A percentile compares a stretch with the other conserved stretches of the same genome.
Evolutionary conservation across 2,888 invertebrate species (phyloP).

Genomic region (Halictus quadricinctus): DNA sequence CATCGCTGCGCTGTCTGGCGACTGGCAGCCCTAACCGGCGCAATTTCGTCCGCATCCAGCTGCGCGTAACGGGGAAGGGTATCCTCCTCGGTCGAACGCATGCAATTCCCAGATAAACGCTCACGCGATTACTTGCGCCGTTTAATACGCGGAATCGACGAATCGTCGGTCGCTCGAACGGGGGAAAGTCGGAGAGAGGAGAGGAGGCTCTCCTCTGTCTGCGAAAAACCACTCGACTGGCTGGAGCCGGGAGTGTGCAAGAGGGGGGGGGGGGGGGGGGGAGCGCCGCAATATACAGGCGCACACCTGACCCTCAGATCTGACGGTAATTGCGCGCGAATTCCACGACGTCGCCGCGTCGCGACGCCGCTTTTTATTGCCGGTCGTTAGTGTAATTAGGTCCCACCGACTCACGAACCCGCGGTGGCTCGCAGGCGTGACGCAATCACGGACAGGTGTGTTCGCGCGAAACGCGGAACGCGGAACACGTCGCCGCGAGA

Average conservation of each 20-base stretch:
- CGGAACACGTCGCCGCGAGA: slow-evolving; percentile 3
- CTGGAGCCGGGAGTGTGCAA: slow-evolving; percentile 28
- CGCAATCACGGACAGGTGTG: slow-evolving; percentile 54
- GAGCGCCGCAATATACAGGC: neutral
- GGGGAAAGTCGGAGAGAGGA: neutral
- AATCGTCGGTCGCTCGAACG: slow-evolving; percentile 25
- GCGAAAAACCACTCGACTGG: slow-evolving; percentile 44
- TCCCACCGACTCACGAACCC: slow-evolving; percentile 58
- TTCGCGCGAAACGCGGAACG: slow-evolving; percentile 34
- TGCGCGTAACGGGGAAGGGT: slow-evolving; percentile 31
- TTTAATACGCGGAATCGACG: slow-evolving; percentile 53
- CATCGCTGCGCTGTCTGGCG: too few species aligned
- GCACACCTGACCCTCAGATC: slow-evolving; percentile 61
- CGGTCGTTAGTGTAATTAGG: slow-evolving; percentile 71
- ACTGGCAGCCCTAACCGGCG: slow-evolving; percentile 30
- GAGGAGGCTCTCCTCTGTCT: slow-evolving; percentile 14
- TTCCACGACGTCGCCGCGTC: slow-evolving; percentile 69
- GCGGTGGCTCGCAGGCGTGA: slow-evolving; percentile 21
- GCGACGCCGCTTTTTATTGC: slow-evolving; percentile 66
- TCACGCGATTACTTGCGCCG: slow-evolving; percentile 57
- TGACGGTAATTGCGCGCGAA: slow-evolving; percentile 69
- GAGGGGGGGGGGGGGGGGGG: neutral
- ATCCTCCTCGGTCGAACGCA: slow-evolving; percentile 39
- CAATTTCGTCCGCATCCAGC: slow-evolving; percentile 28
- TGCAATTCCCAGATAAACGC: slow-evolving; percentile 50